Evolutionary conservation across 2,888 invertebrate species (phyloP).

Genomic region (Phyllotreta cruciferae): DNA sequence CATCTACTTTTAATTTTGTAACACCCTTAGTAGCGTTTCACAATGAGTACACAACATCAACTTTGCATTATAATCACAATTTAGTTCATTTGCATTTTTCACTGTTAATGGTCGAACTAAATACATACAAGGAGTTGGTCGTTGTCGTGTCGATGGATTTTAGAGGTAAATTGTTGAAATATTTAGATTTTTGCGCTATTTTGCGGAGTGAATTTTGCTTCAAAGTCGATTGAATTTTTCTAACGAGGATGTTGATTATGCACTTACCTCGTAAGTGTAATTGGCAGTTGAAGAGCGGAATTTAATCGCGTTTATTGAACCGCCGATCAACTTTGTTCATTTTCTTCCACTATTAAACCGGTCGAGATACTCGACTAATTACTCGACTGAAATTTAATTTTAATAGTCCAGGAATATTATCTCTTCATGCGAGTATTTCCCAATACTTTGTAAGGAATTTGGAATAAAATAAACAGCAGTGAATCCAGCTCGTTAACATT

Average conservation of each 20-base stretch:
- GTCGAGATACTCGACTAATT: slow-evolving; percentile 1
- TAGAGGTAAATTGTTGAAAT: slow-evolving; percentile 2
- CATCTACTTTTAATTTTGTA: slow-evolving; percentile 8
- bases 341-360: too few species aligned
- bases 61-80: slow-evolving; percentile 13
- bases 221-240: background rate
- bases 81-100: slow-evolving; percentile 11
- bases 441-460: background rate
- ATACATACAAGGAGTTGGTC: slow-evolving; percentile 1
- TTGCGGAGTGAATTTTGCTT: background rate
- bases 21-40: slow-evolving; percentile 3
- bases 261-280: too few species aligned
- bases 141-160: slow-evolving; percentile 2
- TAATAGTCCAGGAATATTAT: slow-evolving; percentile 2
- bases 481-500: background rate
- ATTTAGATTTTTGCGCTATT: too few species aligned
- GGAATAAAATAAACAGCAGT: background rate
- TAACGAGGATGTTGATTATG: too few species aligned
- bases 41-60: slow-evolving; percentile 16
- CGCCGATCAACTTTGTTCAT: background rate
- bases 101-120: slow-evolving; percentile 10
- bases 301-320: background rate
- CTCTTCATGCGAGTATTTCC: too few species aligned
- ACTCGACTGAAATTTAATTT: background rate
- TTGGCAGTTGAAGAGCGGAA: too few species aligned